These are phyloP conservation scores for Gnathonemus longibarbis DNA, from an alignment of 2,113 vertebrate genomes.

Conservation along the genomic window DNA sequence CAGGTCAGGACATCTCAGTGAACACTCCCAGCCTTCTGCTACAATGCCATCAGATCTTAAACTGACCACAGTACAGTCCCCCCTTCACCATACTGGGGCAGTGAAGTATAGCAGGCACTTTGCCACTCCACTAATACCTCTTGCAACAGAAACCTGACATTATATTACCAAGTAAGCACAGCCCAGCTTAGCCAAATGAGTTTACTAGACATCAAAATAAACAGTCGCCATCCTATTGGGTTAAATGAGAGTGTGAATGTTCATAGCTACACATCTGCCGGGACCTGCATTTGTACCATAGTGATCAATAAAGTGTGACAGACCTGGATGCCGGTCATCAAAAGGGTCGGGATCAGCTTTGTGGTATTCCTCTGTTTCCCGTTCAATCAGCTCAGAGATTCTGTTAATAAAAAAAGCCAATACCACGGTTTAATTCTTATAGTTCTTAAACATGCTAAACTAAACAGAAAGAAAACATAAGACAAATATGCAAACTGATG, in stretches of 20 bases:
- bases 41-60: not conserved
- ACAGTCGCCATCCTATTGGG: not conserved
- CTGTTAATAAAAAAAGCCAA: conserved; percentile 49
- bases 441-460: not conserved
- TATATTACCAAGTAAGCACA: not conserved
- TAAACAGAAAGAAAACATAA: not conserved
- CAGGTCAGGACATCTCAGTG: not conserved
- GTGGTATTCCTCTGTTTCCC: conserved; percentile 95
- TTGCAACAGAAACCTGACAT: not conserved
- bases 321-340: conserved; percentile 96
- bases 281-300: not conserved
- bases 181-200: not conserved
- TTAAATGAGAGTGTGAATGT: not conserved
- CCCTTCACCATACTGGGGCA: not conserved
- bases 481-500: not conserved
- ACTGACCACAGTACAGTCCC: not conserved
- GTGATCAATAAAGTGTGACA: conserved; percentile 10
- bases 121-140: not conserved
- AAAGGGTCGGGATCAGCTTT: conserved; percentile 97
- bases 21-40: not conserved
- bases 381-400: conserved; percentile 94
- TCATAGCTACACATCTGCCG: not conserved
- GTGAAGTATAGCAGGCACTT: not conserved
- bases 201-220: not conserved
- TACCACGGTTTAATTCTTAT: not conserved